These are phyloP conservation scores for Lindbergichthys nudifrons DNA, from an alignment of 2,797 vertebrate species.

Conservation along the genomic window DNA sequence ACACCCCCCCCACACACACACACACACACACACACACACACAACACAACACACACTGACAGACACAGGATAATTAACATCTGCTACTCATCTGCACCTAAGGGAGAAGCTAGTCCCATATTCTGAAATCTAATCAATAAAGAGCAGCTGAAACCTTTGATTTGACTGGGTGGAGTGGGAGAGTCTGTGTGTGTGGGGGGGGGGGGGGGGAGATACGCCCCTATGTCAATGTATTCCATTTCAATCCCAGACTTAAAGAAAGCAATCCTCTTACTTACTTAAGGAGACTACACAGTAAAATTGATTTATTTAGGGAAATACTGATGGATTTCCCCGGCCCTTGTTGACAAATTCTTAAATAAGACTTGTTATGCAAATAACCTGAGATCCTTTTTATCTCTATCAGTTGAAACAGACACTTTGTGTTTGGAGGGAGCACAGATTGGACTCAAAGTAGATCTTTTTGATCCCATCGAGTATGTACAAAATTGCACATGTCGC, in stretches of 20 bases:
- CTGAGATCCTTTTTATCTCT: slow-evolving; percentile 32
- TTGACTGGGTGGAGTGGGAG: slow-evolving; percentile 74
- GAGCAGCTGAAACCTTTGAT: slow-evolving; percentile 84
- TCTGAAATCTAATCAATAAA: slow-evolving; percentile 85
- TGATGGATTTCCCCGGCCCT: slow-evolving; percentile 57
- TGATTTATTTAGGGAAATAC: slow-evolving; percentile 80
- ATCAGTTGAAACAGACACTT: slow-evolving; percentile 38
- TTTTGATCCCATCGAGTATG: slow-evolving; percentile 36
- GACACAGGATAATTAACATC: slow-evolving; percentile 83
- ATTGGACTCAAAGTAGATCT: slow-evolving; percentile 13
- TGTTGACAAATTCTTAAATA: slow-evolving; percentile 75
- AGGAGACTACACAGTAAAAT: slow-evolving; percentile 72
- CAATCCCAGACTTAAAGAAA: slow-evolving; percentile 81
- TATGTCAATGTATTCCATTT: slow-evolving; percentile 83
- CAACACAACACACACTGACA: slow-evolving; percentile 47
- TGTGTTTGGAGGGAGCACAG: slow-evolving; percentile 21
- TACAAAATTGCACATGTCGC: slow-evolving; percentile 17
- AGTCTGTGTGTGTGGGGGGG: slow-evolving; percentile 35
- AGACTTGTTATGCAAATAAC: slow-evolving; percentile 67
- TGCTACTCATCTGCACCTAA: slow-evolving; percentile 81
- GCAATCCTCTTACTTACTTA: slow-evolving; percentile 83
- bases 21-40: slow-evolving; percentile 56
- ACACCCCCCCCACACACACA: slow-evolving; percentile 41
- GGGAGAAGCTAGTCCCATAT: slow-evolving; percentile 81
- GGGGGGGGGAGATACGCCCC: slow-evolving; percentile 62